Percentiles rank a stretch among this genome's conserved stretches.
Conservation (phyloP, 2,888 invertebrate species). For the Troides helena region DNA sequence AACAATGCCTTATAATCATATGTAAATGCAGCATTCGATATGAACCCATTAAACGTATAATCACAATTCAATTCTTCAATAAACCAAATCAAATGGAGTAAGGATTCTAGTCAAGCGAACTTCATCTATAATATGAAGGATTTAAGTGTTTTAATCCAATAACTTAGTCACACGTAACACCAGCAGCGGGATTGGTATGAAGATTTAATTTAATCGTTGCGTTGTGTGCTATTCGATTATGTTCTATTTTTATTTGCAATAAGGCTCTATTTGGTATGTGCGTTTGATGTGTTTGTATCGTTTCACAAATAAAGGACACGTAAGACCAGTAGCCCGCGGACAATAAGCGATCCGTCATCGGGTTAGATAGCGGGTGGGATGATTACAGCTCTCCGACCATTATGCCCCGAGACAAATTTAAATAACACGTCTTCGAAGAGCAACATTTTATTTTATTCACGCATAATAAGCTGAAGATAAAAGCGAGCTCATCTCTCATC, state of each 20-base stretch:
- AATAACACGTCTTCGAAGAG: constrained; percentile 44
- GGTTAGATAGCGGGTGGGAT: constrained; percentile 64
- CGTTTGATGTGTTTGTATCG: constrained; percentile 35
- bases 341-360: constrained; percentile 76
- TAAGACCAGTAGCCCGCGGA: constrained; percentile 74
- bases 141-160: constrained; percentile 13
- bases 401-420: constrained; percentile 60
- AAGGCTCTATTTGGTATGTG: constrained; percentile 41
- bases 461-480: background rate
- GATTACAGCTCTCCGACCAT: constrained; percentile 56
- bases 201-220: constrained; percentile 22
- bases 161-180: constrained; percentile 41
- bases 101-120: constrained; percentile 19
- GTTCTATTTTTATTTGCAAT: constrained; percentile 28
- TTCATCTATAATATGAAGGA: constrained; percentile 23
- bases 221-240: constrained; percentile 30
- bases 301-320: constrained; percentile 40
- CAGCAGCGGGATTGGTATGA: constrained; percentile 39
- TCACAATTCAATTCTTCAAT: constrained; percentile 14
- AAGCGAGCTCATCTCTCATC: too few species aligned
- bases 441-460: constrained; percentile 10
- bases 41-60: constrained; percentile 31
- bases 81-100: constrained; percentile 7
- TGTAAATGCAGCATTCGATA: constrained; percentile 48
- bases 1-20: constrained; percentile 51